Evolutionary conservation across 2,888 invertebrate species (phyloP).

Genomic region (Clusia tigrina): DNA sequence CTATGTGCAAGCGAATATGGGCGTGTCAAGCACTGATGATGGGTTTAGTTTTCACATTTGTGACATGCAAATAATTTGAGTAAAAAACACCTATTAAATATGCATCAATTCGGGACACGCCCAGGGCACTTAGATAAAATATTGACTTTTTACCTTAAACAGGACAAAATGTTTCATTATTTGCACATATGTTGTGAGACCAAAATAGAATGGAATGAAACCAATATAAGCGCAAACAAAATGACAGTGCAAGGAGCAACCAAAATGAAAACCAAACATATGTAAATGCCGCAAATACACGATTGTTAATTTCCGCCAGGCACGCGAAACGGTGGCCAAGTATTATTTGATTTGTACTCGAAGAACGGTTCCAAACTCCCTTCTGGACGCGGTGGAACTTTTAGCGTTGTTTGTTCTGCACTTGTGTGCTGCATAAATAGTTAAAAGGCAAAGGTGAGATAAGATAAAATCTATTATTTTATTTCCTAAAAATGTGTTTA

Average conservation of each 20-base stretch:
- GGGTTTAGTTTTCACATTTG: too few relatives aligned
- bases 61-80: too few relatives aligned
- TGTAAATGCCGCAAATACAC: slow-evolving; percentile 12
- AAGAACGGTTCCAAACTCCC: slow-evolving; percentile 21
- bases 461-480: slow-evolving; percentile 30
- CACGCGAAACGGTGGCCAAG: slow-evolving; percentile 41
- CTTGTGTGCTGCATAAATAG: slow-evolving; percentile 44
- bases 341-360: slow-evolving; percentile 31
- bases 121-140: not conserved
- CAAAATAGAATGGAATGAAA: slow-evolving; percentile 26
- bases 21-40: too few relatives aligned
- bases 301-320: slow-evolving; percentile 11
- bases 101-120: too few relatives aligned
- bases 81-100: too few relatives aligned
- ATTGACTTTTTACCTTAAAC: not conserved
- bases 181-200: slow-evolving; percentile 56
- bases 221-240: too few relatives aligned
- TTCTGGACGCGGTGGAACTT: slow-evolving; percentile 15
- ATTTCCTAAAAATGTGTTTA: too few relatives aligned
- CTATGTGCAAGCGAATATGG: too few relatives aligned
- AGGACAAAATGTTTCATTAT: slow-evolving; percentile 42
- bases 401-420: slow-evolving; percentile 50
- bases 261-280: too few relatives aligned
- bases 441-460: slow-evolving; percentile 20
- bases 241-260: too few relatives aligned